phyloP scores from a whole-genome alignment of 2,113 vertebrate genomes.

The Malurus elegans region DNA sequence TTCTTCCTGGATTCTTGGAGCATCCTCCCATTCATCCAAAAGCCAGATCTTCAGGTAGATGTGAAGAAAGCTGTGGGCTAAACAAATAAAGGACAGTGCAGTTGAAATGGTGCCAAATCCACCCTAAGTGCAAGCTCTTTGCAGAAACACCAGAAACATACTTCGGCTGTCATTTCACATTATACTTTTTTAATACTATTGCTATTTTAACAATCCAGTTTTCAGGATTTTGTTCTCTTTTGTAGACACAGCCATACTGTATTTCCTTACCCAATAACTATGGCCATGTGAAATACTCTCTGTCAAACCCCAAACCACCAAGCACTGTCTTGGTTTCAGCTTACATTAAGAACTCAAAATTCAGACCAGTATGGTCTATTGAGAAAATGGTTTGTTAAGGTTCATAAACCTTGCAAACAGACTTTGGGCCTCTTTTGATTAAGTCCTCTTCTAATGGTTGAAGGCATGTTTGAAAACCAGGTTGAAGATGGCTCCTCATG shows the following conservation, averaged over 20 bases:
- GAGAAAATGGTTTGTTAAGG: slow-evolving; percentile 15
- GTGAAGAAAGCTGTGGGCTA: not conserved
- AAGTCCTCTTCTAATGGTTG: not conserved
- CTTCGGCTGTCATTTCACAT: not conserved
- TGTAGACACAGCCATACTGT: not conserved
- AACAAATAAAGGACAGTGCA: not conserved
- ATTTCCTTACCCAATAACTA: slow-evolving; percentile 35
- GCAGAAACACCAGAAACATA: not conserved
- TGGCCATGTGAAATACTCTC: slow-evolving; percentile 45
- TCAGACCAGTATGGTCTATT: slow-evolving; percentile 34
- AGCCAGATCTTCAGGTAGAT: not conserved
- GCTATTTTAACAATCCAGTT: slow-evolving; percentile 7
- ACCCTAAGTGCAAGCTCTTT: not conserved
- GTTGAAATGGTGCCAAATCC: not conserved
- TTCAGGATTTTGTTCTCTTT: slow-evolving; percentile 11
- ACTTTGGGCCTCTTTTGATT: slow-evolving; percentile 14
- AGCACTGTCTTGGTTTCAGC: slow-evolving; percentile 43
- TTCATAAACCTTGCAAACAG: slow-evolving; percentile 21
- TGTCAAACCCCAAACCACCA: slow-evolving; percentile 57
- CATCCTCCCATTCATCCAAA: not conserved
- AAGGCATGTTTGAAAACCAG: not conserved
- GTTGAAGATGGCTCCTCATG: not conserved
- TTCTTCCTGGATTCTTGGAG: not conserved
- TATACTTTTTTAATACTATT: not conserved
- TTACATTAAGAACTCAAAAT: slow-evolving; percentile 44